Evolutionary conservation across 2,113 vertebrate species (phyloP).

Genomic region (Motacilla alba): DNA sequence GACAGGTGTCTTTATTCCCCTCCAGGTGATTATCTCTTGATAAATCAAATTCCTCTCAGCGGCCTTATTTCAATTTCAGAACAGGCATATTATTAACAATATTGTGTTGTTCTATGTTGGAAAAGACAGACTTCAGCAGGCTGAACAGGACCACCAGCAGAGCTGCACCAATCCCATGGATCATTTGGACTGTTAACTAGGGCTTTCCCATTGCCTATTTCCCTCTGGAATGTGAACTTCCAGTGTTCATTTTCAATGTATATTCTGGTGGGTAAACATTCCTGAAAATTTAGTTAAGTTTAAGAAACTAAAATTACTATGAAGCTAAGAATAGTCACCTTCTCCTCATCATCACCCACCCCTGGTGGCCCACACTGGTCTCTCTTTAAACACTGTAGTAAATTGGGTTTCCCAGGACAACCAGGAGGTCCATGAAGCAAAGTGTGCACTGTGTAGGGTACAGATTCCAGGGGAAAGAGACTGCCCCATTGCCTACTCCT

Average conservation of each 20-base stretch:
- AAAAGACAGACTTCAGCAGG: neutral
- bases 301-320: neutral
- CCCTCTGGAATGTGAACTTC: neutral
- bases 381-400: neutral
- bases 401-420: neutral
- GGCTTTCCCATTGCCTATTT: neutral
- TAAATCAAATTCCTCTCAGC: neutral
- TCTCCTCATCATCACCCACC: fast-evolving
- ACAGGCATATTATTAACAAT: neutral
- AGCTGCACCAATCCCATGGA: neutral
- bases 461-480: neutral
- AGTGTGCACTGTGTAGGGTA: neutral
- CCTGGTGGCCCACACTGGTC: neutral
- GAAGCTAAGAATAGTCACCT: neutral
- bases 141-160: neutral
- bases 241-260: neutral
- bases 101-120: neutral
- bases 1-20: constrained; percentile 11
- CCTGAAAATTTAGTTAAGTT: neutral
- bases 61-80: neutral
- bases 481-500: neutral
- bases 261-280: neutral
- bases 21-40: neutral
- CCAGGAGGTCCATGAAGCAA: neutral
- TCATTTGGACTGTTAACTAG: neutral